Base-by-base conservation (phyloP, 2,797 vertebrate species). In the Sebastes reedi region DNA sequence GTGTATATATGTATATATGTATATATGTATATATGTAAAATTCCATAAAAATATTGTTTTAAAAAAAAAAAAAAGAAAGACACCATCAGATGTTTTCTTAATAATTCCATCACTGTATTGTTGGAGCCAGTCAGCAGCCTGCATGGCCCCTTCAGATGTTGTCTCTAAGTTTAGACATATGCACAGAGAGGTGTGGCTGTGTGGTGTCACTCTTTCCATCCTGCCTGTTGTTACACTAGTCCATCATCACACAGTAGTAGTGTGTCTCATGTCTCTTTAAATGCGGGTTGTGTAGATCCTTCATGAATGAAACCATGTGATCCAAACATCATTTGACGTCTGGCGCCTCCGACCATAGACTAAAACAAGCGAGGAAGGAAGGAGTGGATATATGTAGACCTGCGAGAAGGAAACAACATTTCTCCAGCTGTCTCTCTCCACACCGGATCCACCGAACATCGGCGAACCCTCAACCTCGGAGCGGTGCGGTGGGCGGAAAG, bases 231-330 rank as follows among this genome's bases (percentile, higher is more conserved):
- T 89, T 80, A n/a, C 55, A 69, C 66, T 81, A 34, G 72, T 66
- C 86, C 80, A 69, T 85, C 80, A 69, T 85, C 81, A 78, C 86
- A 72, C 67, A 25, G 89, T 86, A 89, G 88, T 90, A 86, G 79
- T 7, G 86, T 84, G 86, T 84, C 80, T 79, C 83, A 60, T 95
- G 91, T 92, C 78, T 87, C 95, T 96, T 96, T 95, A 96, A 96
- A 91, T 85, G 87, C 88, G 83, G 87, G 87, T 91, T 95, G 96
- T 97, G 94, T 94, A 92, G 95, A 92, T 91, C 92, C 96, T 97
- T 96, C 97, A 98, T 99, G 97, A 98, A 98, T 99, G 98, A 97
- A 97, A 95, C 94, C 97, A 98, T 96, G 97, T 98, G 97, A 98
- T 89, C 96, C 96, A 98, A 98, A 98, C 97, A 98, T 97, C 97